These are phyloP conservation scores for Dromococcyx pavoninus DNA, from an alignment of 2,797 vertebrate genomes.

Conservation along the genomic window DNA sequence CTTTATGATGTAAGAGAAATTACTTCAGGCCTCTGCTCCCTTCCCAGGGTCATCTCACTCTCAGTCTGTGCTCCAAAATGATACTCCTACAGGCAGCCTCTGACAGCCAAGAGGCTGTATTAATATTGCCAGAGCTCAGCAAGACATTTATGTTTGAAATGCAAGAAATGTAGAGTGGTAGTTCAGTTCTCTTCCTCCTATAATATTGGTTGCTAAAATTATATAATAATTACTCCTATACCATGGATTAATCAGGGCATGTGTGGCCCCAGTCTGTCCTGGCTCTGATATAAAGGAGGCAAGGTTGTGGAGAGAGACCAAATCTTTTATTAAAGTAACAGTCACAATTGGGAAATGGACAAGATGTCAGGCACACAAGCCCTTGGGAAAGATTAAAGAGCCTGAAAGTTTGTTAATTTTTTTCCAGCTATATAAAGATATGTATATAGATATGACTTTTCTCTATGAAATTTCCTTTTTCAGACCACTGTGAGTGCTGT, in stretches of 20 bases:
- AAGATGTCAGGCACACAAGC: background rate
- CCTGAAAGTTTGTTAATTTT: background rate
- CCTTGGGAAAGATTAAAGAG: background rate
- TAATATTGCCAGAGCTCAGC: background rate
- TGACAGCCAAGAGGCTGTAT: background rate
- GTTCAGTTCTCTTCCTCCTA: background rate
- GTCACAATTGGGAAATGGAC: background rate
- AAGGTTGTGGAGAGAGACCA: background rate
- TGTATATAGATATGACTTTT: background rate
- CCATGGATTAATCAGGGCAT: background rate
- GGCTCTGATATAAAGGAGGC: background rate
- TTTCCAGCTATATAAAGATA: background rate
- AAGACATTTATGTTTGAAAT: slow-evolving; percentile 19
- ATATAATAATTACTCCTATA: background rate
- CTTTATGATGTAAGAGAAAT: slow-evolving; percentile 49
- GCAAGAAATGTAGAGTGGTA: background rate
- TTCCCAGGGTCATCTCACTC: slow-evolving; percentile 52
- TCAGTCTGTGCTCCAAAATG: background rate
- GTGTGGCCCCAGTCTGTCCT: background rate
- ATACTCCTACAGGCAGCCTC: background rate
- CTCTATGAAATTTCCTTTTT: background rate
- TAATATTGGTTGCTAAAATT: background rate
- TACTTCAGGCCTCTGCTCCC: slow-evolving; percentile 1
- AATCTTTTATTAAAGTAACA: slow-evolving; percentile 21
- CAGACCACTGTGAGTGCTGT: background rate